Conservation (phyloP, 2,888 invertebrate species). For the Muschampia plurimacula region DNA sequence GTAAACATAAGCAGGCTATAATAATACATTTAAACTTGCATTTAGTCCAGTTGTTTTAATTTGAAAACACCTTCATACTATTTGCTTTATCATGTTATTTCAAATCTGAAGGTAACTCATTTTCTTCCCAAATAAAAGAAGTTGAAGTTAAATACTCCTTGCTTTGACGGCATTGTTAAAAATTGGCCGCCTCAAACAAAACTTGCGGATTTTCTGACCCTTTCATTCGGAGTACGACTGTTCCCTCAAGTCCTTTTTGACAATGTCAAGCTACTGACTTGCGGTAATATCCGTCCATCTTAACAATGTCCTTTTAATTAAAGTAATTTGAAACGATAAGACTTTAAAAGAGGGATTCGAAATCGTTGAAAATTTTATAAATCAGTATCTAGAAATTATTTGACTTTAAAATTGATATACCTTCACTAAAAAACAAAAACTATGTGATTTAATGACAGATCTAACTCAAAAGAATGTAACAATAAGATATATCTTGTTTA, state of each 20-base stretch:
- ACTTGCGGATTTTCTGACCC: conserved; percentile 61
- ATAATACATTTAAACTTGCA: too few relatives aligned
- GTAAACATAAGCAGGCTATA: too few relatives aligned
- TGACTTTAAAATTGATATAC: too few relatives aligned
- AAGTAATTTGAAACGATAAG: conserved; percentile 70
- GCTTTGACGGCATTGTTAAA: conserved; percentile 56
- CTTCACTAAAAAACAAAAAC: too few relatives aligned
- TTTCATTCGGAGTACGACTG: conserved; percentile 55
- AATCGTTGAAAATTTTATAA: background rate
- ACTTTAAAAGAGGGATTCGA: conserved; percentile 39
- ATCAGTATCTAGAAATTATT: too few relatives aligned
- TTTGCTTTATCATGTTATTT: conserved; percentile 37
- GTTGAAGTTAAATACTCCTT: conserved; percentile 55
- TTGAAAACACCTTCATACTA: conserved; percentile 20
- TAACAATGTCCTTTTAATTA: conserved; percentile 75
- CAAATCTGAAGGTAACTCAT: conserved; percentile 44
- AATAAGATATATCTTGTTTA: too few relatives aligned
- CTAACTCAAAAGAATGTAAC: too few relatives aligned
- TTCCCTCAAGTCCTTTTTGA: conserved; percentile 63
- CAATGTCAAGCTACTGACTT: conserved; percentile 63
- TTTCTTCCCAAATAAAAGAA: conserved; percentile 50
- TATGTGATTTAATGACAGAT: too few relatives aligned
- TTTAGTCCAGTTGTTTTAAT: conserved; percentile 26
- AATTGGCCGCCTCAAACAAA: conserved; percentile 55
- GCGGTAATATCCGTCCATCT: conserved; percentile 68